These are phyloP conservation scores for Eurois occulta DNA, from an alignment of 2,888 invertebrate genomes.

Conservation along the genomic window DNA sequence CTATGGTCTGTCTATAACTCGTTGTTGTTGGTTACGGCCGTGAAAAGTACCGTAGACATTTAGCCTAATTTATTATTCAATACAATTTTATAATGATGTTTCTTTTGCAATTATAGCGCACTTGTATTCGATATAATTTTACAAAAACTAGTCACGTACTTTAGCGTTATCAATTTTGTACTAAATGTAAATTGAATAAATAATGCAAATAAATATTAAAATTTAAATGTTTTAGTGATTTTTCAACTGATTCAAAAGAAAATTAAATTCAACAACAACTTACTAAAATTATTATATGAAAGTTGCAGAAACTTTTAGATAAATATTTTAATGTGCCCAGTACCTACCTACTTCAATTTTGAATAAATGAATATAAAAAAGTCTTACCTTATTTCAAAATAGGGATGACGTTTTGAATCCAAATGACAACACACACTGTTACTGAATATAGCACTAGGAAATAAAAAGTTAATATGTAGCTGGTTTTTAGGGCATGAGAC, in stretches of 20 bases:
- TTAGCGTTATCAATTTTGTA: not conserved
- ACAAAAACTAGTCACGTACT: not conserved
- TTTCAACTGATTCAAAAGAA: not conserved
- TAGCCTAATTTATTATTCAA: conserved; percentile 32
- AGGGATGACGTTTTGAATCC: conserved; percentile 55
- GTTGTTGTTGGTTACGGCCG: conserved; percentile 34
- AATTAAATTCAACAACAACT: not conserved
- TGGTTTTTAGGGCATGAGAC: conserved; percentile 50
- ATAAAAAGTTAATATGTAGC: conserved; percentile 27
- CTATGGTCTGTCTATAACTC: conserved; percentile 14
- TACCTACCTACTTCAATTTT: not conserved
- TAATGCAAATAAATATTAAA: not conserved
- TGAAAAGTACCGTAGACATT: conserved; percentile 35
- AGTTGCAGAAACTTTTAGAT: not conserved
- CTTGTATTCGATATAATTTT: not conserved
- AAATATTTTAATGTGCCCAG: conserved; percentile 1
- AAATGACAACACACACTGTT: conserved; percentile 70
- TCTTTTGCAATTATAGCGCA: not conserved
- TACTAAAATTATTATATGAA: not conserved
- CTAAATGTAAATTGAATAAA: not conserved
- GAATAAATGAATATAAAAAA: not conserved
- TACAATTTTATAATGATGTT: conserved; percentile 6
- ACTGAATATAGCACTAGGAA: conserved; percentile 55
- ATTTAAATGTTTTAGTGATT: not conserved
- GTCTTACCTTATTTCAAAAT: conserved; percentile 61